Evolutionary conservation across 2,113 vertebrate species (phyloP).

Genomic region (Synchiropus splendidus): DNA sequence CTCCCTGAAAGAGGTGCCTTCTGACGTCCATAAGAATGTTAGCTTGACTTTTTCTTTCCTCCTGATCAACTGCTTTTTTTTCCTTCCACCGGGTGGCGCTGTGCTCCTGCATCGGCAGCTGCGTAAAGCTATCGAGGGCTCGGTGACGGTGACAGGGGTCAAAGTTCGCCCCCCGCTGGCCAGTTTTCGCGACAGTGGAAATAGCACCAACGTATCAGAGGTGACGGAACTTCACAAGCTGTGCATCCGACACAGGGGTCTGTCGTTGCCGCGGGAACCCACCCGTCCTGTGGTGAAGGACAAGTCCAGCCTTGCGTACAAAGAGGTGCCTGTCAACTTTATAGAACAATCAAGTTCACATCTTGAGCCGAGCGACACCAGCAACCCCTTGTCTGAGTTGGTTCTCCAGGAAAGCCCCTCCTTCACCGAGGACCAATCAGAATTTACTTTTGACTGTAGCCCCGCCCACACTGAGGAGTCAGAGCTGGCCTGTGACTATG

Average conservation of each 20-base stretch:
- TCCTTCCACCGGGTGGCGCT: neutral
- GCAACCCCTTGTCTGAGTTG: constrained; percentile 41
- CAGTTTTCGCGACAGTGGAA: constrained; percentile 89
- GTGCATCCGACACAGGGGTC: constrained; percentile 84
- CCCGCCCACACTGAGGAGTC: constrained; percentile 61
- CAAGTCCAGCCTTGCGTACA: constrained; percentile 37
- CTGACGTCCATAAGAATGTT: neutral
- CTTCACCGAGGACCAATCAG: constrained; percentile 53
- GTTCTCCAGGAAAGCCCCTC: constrained; percentile 60
- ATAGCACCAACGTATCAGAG: constrained; percentile 80
- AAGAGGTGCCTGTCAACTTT: constrained; percentile 69
- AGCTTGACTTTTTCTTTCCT: neutral
- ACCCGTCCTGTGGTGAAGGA: constrained; percentile 68
- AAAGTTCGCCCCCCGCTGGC: constrained; percentile 91
- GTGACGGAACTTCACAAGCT: constrained; percentile 87
- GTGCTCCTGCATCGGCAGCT: constrained; percentile 61
- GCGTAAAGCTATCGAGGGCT: constrained; percentile 94
- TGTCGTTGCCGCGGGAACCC: constrained; percentile 79
- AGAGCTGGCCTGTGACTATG: constrained; percentile 57
- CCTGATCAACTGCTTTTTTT: neutral
- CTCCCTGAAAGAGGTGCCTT: constrained; percentile 86
- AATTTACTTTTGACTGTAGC: constrained; percentile 65
- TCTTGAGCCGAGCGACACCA: constrained; percentile 43
- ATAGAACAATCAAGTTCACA: constrained; percentile 52
- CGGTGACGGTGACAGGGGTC: constrained; percentile 85